Percentiles rank a stretch among this genome's conserved stretches.
Evolutionary conservation across 2,888 invertebrate species (phyloP).

Genomic region (Drosophila rubida): DNA sequence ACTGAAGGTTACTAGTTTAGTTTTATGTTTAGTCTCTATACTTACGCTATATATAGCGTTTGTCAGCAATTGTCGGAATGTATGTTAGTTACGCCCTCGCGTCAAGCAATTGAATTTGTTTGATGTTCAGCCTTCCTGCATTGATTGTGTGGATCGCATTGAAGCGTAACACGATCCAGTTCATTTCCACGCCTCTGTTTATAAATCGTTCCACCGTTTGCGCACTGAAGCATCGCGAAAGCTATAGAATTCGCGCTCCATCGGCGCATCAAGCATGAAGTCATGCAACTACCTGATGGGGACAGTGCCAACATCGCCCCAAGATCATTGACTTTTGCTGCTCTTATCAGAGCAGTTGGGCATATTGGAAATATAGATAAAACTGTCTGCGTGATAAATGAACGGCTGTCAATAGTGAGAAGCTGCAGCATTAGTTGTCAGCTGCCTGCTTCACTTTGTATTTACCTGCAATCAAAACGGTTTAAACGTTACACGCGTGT

Average conservation of each 20-base stretch:
- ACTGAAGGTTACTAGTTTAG: no score
- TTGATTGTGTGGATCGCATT: slow-evolving; percentile 4
- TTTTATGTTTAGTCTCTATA: no score
- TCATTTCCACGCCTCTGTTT: slow-evolving; percentile 22
- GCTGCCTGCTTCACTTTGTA: slow-evolving; percentile 31
- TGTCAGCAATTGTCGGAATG: no score
- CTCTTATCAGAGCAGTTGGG: slow-evolving; percentile 25
- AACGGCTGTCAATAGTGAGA: slow-evolving; percentile 61
- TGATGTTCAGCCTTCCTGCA: neutral
- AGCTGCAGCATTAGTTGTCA: slow-evolving; percentile 39
- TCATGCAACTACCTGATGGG: slow-evolving; percentile 54
- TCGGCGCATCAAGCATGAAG: slow-evolving; percentile 32
- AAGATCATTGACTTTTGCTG: slow-evolving; percentile 49
- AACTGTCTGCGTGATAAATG: slow-evolving; percentile 68
- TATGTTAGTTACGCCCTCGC: no score
- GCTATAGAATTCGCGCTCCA: slow-evolving; percentile 46
- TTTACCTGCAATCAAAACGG: slow-evolving; percentile 76
- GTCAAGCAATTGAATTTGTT: slow-evolving; percentile 1
- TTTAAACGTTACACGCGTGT: slow-evolving; percentile 39
- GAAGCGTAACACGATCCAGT: slow-evolving; percentile 25
- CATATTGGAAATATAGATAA: slow-evolving; percentile 48
- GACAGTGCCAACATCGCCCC: slow-evolving; percentile 5
- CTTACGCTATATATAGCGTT: no score
- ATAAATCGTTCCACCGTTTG: neutral
- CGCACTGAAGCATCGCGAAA: slow-evolving; percentile 49